A percentile compares a stretch with the other conserved stretches of the same genome.
These are phyloP conservation scores for Oreochromis grahami DNA, from an alignment of 2,797 vertebrate species.

Conservation along the genomic window DNA sequence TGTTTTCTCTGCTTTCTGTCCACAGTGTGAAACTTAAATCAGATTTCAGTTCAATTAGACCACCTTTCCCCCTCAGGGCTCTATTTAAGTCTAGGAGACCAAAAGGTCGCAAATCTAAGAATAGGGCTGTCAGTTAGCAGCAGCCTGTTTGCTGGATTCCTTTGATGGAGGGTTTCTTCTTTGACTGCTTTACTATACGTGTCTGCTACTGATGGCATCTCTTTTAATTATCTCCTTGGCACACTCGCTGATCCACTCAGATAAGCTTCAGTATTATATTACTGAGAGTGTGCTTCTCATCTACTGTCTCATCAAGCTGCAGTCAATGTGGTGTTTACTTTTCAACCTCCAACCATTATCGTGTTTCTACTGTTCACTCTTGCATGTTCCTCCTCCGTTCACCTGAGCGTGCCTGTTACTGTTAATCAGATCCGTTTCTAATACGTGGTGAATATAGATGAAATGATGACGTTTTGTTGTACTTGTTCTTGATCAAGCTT, in stretches of 20 bases:
- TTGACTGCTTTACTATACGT: slow-evolving; percentile 4
- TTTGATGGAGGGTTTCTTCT: slow-evolving; percentile 35
- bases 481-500: neutral
- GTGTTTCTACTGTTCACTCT: neutral
- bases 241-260: slow-evolving; percentile 49
- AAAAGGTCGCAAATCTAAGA: slow-evolving; percentile 59
- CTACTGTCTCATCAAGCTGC: slow-evolving; percentile 44
- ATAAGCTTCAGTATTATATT: slow-evolving; percentile 67
- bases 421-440: neutral
- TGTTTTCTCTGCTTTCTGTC: neutral
- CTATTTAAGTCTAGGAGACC: slow-evolving; percentile 53
- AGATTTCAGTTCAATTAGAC: slow-evolving; percentile 49
- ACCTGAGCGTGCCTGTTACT: neutral
- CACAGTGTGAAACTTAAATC: slow-evolving; percentile 43
- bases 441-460: neutral
- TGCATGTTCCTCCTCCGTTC: neutral
- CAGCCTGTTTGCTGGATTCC: slow-evolving; percentile 41
- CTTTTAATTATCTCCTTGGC: slow-evolving; percentile 68
- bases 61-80: slow-evolving; percentile 28
- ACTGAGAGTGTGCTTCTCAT: slow-evolving; percentile 38
- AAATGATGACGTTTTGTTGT: neutral
- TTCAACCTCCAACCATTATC: slow-evolving; percentile 36
- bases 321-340: slow-evolving; percentile 44
- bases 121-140: slow-evolving; percentile 61
- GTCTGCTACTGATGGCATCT: slow-evolving; percentile 50